Evolutionary conservation across 2,113 vertebrate genomes (phyloP).

Genomic region (Lamprotornis superbus): DNA sequence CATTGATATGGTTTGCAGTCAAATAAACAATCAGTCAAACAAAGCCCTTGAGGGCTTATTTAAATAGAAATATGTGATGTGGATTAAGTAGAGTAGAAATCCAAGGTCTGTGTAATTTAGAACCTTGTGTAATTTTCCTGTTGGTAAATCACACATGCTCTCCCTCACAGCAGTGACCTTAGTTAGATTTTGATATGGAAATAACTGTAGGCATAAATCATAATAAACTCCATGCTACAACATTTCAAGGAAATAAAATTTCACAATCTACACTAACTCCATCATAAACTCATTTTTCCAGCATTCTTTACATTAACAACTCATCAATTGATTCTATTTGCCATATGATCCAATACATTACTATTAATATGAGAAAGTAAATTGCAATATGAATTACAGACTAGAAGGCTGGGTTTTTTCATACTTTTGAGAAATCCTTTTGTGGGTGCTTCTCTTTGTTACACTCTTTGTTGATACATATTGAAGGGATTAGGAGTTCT

Average conservation of each 20-base stretch:
- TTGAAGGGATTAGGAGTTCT: background rate
- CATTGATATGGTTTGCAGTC: background rate
- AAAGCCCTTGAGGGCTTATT: constrained; percentile 10
- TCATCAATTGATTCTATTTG: background rate
- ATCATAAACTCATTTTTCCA: background rate
- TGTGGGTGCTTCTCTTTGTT: background rate
- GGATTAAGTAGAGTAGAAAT: background rate
- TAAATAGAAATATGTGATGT: constrained; percentile 2
- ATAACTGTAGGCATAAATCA: background rate
- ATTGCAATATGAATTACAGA: background rate
- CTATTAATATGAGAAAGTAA: background rate
- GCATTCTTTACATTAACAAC: background rate
- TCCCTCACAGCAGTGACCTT: background rate
- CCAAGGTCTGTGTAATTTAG: constrained; percentile 48
- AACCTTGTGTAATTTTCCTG: constrained; percentile 35
- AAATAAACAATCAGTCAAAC: background rate
- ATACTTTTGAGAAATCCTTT: background rate
- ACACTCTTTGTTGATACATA: background rate
- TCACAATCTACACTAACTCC: background rate
- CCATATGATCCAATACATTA: background rate
- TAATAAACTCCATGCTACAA: background rate
- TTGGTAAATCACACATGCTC: background rate
- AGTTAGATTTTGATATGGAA: background rate
- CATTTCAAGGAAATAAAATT: background rate
- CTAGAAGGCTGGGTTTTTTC: background rate